A percentile compares a stretch with the other conserved stretches of the same genome.
phyloP scores from a whole-genome alignment of 2,797 vertebrate species.

The Semaprochilodus insignis region DNA sequence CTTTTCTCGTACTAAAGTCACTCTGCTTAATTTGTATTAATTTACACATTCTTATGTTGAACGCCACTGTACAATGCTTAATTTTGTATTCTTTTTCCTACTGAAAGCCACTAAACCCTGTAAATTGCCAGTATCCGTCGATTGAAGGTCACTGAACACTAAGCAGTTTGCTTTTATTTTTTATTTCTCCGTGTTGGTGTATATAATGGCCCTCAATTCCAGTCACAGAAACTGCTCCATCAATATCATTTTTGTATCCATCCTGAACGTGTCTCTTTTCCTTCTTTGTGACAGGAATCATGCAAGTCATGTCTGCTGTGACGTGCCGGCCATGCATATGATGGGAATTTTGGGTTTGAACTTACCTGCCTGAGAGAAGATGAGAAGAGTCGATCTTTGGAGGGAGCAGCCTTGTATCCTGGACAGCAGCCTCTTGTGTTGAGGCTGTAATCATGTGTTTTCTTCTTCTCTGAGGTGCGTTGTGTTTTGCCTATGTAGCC shows the following conservation, averaged over 20 bases:
- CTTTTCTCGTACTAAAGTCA: too few species aligned
- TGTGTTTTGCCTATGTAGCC: slow-evolving; percentile 44
- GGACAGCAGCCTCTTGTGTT: slow-evolving; percentile 27
- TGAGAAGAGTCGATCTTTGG: slow-evolving; percentile 71
- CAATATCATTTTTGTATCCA: neutral
- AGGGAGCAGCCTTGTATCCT: slow-evolving; percentile 42
- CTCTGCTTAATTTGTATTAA: too few species aligned
- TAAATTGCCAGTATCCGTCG: too few species aligned
- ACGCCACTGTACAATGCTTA: too few species aligned
- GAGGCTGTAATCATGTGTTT: slow-evolving; percentile 40
- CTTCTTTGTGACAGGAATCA: slow-evolving; percentile 14
- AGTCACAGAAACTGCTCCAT: neutral
- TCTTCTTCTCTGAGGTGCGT: slow-evolving; percentile 42
- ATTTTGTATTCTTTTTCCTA: too few species aligned
- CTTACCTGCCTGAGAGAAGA: slow-evolving; percentile 30
- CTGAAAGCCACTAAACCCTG: too few species aligned
- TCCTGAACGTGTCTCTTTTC: neutral
- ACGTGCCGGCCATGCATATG: slow-evolving; percentile 3
- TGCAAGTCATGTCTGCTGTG: slow-evolving; percentile 18
- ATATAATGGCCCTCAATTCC: neutral
- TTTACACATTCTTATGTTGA: too few species aligned
- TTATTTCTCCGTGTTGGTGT: neutral
- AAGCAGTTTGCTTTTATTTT: too few species aligned
- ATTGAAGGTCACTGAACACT: too few species aligned
- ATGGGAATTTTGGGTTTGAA: slow-evolving; percentile 32